Base-by-base conservation (phyloP, 2,888 invertebrate species). In the Geophilus truncorum region DNA sequence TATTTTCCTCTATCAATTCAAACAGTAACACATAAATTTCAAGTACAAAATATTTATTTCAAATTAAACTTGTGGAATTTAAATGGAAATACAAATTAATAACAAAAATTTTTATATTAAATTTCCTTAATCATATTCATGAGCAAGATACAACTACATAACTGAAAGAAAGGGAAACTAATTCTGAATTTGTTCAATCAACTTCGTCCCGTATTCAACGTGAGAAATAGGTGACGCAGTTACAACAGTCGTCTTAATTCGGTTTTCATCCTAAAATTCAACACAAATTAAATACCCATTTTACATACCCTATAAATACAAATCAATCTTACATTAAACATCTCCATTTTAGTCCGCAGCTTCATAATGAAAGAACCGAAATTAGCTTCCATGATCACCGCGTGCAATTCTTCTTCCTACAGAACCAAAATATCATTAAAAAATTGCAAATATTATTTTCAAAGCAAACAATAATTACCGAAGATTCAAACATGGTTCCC, bases 271-370 rank as follows among this genome's bases (percentile, higher is more conserved):
- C 94, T 94, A 87, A 28, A 89, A 89, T 84, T 82, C 82, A 84
- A 83, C 82, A 81, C 81, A n/a, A n/a, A n/a, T n/a, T n/a, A n/a
- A n/a, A n/a, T n/a, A n/a, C n/a, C n/a, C n/a, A n/a, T n/a, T n/a
- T n/a, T n/a, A n/a, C n/a, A n/a, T n/a, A n/a, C n/a, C n/a, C n/a
- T n/a, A n/a, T n/a, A n/a, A n/a, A n/a, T n/a, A n/a, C n/a, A n/a
- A n/a, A n/a, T n/a, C n/a, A n/a, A n/a, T 90, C 91, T 91, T 88
- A 95, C 97, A 86, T 95, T 97, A 86, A 92, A 99, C 12, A 91
- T 93, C 88, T 99, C 98, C 88, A 94, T 91, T 88, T 95, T 96
- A 36, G 94, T 92, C 81, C 97, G 90, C 84, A 97, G 89, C 87
- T 93, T 94, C 86, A 97, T 94, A 34, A 93, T 89, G 85, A 91